Evolutionary conservation across 2,888 invertebrate genomes (phyloP), one percentile per base, ranked within the genome.

Genomic region (Tigriopus californicus): DNA sequence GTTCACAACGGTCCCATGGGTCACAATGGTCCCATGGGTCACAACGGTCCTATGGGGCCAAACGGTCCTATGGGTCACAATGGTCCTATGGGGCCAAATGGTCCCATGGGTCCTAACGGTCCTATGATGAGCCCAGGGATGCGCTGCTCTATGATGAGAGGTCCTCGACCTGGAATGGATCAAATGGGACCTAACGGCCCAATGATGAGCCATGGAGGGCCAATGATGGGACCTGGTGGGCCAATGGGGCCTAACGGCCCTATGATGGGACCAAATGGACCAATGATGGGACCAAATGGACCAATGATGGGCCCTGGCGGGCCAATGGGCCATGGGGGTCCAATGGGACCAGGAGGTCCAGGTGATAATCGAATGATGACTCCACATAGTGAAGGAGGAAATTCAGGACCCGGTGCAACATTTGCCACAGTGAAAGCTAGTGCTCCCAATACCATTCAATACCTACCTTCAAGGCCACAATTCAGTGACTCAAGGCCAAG

Each of bases 361-460:
- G 61, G 61, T 13, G 54, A 54, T 41, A 54, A 54, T 54, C 54
- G 41, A 12, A 54, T 54, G 54, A 41, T 54, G 41, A 18, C 41
- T 18, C 41, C 24, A 18, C 13, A 20, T 51, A 51, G 25, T 18
- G 12, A 24, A 20, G 15, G 25, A 22, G 52, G 40, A n/a, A n/a
- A 24, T 18, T 41, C 54, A 41, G 40, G 41, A 40, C 33, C 54
- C 66, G 81, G 82, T 64, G 80, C 83, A 51, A 92, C 88, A 71
- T 84, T 89, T 47, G 70, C 75, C 58, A 88, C 89, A 73, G 91
- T 95, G 25, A 94, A 94, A 73, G 86, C 94, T 11, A 91, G 87
- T 71, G 91, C 94, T 12, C 94, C 95, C 0, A 95, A 95, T 73
- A 95, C 95, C 42, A 95, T 95, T 70, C 94, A 95, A 76, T 95